phyloP scores from a whole-genome alignment of 2,113 vertebrate genomes.

The Gasterosteus nipponicus region DNA sequence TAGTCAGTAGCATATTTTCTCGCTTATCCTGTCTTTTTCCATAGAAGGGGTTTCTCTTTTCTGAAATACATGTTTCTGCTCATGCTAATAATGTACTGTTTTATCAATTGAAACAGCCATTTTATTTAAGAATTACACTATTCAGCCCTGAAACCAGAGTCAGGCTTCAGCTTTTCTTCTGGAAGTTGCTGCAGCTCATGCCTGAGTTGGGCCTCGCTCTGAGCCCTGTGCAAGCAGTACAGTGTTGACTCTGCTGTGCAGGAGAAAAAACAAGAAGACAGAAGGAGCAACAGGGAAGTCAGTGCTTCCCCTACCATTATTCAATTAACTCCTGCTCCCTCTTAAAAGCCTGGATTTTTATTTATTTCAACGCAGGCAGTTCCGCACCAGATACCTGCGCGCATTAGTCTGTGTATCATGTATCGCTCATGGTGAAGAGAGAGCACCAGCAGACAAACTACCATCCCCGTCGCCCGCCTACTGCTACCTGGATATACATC shows the following conservation, averaged over 20 bases:
- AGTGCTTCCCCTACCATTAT: too few species aligned
- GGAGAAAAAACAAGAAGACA: conserved; percentile 19
- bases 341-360: too few species aligned
- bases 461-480: too few species aligned
- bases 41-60: background rate
- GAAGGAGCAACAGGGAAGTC: background rate
- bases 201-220: conserved; percentile 38
- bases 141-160: background rate
- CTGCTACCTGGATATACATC: conserved; percentile 59
- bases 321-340: too few species aligned
- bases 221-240: conserved; percentile 36
- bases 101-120: background rate
- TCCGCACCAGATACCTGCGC: too few species aligned
- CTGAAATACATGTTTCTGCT: background rate
- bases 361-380: too few species aligned
- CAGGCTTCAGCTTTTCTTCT: conserved; percentile 35
- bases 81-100: background rate
- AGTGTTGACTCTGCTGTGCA: conserved; percentile 29
- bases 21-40: background rate
- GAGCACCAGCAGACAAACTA: background rate
- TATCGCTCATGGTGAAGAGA: background rate
- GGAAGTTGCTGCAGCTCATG: conserved; percentile 41
- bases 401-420: too few species aligned
- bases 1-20: background rate
- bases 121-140: conserved; percentile 2